Evolutionary conservation across 37 sponge, comb jelly and placozoan genomes (phyloP), one percentile per base, ranked within the genome.

Genomic region (Geodia barretti): DNA sequence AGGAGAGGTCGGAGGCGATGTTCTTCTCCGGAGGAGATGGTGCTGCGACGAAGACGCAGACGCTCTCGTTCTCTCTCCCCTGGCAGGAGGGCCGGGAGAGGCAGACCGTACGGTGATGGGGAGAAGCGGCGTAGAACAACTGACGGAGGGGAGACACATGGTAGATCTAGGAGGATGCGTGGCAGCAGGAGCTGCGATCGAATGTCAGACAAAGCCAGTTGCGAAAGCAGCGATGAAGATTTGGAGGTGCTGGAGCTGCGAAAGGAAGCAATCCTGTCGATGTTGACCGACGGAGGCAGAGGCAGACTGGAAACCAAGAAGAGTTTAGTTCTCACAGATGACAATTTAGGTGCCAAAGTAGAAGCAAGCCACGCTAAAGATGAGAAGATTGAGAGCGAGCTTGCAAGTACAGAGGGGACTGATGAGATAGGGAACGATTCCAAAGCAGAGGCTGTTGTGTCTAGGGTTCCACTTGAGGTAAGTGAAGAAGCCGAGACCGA

Each of bases 191-290:
- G 21, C 4, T 17, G 76, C 54, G 37, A 75, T 32, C 4, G 35
- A 38, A 21, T 3, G 20, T 35, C 24, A 8, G 31, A 14, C 11
- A 47, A 47, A 14, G 54, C 7, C 7, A 47, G 7, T 47, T 7
- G 54, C 20, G 67, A 17, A 17, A 65, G 67, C 67, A 70, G 70
- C 23, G 78, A 84, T 17, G 85, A 85, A 32, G 86, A 86, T 21
- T 39, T 86, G 47, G 86, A 86, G 65, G 23, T 86, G 31, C 37
- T 66, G 14, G 30, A 64, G 66, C 66, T 86, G 86, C 77, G 79
- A 41, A 78, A 64, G 36, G 79, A 86, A 41, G 86, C 72, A 25
- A 76, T 84, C n/a, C 23, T 77, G 34, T 84, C 84, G 0, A 84
- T 84, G 68, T 31, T 65, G 23, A 33, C 34, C 39, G 60, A 65